Evolutionary conservation across 2,888 invertebrate species (phyloP).

Genomic region (Colostygia pectinataria): DNA sequence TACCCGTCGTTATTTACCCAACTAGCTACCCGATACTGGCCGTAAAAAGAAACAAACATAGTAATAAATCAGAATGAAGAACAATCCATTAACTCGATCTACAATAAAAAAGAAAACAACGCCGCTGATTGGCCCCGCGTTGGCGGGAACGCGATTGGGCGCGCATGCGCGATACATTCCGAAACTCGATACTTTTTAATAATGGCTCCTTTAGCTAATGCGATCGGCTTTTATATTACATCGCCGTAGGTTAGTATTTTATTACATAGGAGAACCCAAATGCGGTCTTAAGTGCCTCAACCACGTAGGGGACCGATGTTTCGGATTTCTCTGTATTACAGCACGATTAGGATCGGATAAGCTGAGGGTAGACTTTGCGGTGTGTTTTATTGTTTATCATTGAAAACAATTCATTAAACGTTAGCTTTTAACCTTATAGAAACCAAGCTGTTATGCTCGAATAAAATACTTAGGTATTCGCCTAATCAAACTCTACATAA

Average conservation of each 20-base stretch:
- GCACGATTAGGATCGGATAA: conserved; percentile 57
- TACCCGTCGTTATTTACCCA: conserved; percentile 6
- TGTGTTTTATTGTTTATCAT: conserved; percentile 39
- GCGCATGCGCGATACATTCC: conserved; percentile 62
- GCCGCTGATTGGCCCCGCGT: conserved; percentile 62
- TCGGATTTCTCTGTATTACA: conserved; percentile 56
- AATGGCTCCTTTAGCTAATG: conserved; percentile 82
- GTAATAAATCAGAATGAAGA: conserved; percentile 77
- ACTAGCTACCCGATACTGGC: conserved; percentile 23
- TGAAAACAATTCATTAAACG: conserved; percentile 21
- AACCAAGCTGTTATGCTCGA: too few species aligned
- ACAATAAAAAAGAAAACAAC: conserved; percentile 67
- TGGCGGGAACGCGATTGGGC: conserved; percentile 68
- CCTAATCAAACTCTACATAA: too few species aligned
- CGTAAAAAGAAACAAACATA: conserved; percentile 55
- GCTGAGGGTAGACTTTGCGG: conserved; percentile 43
- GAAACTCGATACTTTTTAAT: conserved; percentile 83
- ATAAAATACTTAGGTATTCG: too few species aligned
- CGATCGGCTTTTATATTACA: conserved; percentile 77
- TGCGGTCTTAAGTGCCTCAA: conserved; percentile 64
- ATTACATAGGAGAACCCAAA: conserved; percentile 70
- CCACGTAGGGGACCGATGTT: conserved; percentile 48
- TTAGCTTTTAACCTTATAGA: too few species aligned
- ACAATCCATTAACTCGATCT: conserved; percentile 78
- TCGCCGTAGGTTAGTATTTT: conserved; percentile 72